Conservation (phyloP, 2,888 invertebrate genomes). For the Oxyteleia sp. region DNA sequence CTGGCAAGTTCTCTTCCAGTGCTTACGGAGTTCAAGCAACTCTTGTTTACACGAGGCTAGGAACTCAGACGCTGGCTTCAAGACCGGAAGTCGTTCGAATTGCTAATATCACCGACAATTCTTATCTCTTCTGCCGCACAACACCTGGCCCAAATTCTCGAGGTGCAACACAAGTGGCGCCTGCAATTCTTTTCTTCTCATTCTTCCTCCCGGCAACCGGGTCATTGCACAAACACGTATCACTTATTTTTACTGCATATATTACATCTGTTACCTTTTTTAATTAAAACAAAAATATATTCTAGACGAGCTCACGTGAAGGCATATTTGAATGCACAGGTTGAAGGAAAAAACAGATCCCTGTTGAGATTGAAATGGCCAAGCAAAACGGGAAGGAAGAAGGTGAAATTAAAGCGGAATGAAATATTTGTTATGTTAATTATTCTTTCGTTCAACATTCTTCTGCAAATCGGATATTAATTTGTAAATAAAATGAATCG, state of each 20-base stretch:
- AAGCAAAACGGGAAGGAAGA: too few relatives aligned
- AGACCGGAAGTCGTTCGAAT: conserved; percentile 86
- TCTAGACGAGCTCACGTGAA: conserved; percentile 22
- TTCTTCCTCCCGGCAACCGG: conserved; percentile 18
- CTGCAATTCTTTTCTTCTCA: conserved; percentile 33
- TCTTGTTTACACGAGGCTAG: conserved; percentile 80
- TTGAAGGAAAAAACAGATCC: too few relatives aligned
- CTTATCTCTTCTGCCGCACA: conserved; percentile 77
- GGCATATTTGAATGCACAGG: conserved; percentile 1
- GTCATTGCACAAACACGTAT: conserved; percentile 38
- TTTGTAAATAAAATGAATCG: too few relatives aligned
- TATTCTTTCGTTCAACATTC: too few relatives aligned
- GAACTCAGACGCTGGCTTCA: conserved; percentile 54
- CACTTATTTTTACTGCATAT: conserved; percentile 28
- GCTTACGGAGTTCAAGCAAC: conserved; percentile 82
- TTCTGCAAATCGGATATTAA: too few relatives aligned
- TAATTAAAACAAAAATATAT: conserved; percentile 22
- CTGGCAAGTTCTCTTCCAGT: conserved; percentile 71
- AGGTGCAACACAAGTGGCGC: conserved; percentile 59
- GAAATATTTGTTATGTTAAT: too few relatives aligned
- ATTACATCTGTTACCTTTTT: conserved; percentile 18
- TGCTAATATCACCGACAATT: conserved; percentile 83
- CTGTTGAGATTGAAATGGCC: too few relatives aligned
- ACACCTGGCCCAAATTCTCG: conserved; percentile 82
- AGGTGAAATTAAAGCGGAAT: too few relatives aligned